These are phyloP conservation scores for Lota lota DNA, from an alignment of 2,113 vertebrate species.

Conservation along the genomic window DNA sequence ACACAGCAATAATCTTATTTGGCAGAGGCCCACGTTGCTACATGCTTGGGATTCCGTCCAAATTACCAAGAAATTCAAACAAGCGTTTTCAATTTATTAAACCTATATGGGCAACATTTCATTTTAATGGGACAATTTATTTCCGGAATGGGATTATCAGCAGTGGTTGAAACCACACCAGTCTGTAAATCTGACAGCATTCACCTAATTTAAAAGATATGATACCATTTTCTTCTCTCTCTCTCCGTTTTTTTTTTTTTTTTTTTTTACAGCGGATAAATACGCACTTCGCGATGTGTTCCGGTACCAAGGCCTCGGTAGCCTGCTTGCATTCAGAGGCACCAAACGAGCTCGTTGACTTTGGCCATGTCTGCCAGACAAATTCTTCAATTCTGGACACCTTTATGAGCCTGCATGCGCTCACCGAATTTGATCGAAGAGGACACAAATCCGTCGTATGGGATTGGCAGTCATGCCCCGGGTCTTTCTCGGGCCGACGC, in stretches of 20 bases:
- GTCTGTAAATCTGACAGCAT: conserved; percentile 58
- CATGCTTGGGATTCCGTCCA: conserved; percentile 66
- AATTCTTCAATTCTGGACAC: conserved; percentile 61
- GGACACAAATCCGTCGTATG: conserved; percentile 65
- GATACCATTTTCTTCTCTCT: background rate
- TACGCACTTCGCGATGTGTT: background rate
- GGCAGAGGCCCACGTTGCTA: conserved; percentile 47
- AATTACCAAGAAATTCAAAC: conserved; percentile 68
- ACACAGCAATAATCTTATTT: conserved; percentile 71
- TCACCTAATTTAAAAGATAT: conserved; percentile 51
- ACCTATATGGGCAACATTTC: conserved; percentile 68
- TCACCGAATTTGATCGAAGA: conserved; percentile 63
- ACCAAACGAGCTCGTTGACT: conserved; percentile 56
- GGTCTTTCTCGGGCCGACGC: conserved; percentile 49
- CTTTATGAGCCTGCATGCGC: conserved; percentile 64
- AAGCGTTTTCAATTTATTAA: conserved; percentile 74
- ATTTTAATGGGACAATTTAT: conserved; percentile 73
- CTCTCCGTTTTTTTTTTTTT: too few relatives aligned
- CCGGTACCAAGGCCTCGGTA: conserved; percentile 17
- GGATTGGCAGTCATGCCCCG: conserved; percentile 71
- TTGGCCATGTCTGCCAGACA: conserved; percentile 62
- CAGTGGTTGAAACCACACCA: conserved; percentile 51
- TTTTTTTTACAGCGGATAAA: conserved; percentile 18
- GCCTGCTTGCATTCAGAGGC: conserved; percentile 17
- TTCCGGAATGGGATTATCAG: conserved; percentile 63